These are phyloP conservation scores for Schizotus pectinicornis DNA, from an alignment of 2,888 invertebrate species.

Conservation along the genomic window DNA sequence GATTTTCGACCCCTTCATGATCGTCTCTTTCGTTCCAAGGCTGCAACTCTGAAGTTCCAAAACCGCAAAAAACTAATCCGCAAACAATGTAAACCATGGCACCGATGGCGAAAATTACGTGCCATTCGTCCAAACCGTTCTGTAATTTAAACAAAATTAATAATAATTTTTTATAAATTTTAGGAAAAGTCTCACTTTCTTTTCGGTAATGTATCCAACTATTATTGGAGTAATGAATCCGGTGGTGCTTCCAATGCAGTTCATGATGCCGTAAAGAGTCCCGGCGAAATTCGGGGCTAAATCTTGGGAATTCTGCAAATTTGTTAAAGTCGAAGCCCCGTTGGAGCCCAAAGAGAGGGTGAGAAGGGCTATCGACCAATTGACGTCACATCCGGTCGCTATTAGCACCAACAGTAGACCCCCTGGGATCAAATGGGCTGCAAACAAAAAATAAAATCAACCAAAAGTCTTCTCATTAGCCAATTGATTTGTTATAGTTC, in stretches of 20 bases:
- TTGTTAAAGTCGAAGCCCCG: slow-evolving; percentile 56
- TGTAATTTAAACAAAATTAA: slow-evolving; percentile 53
- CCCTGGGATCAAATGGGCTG: slow-evolving; percentile 61
- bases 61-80: slow-evolving; percentile 71
- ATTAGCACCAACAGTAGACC: slow-evolving; percentile 62
- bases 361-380: slow-evolving; percentile 68
- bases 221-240: slow-evolving; percentile 75
- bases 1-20: slow-evolving; percentile 35
- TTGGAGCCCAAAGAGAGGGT: slow-evolving; percentile 71
- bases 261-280: slow-evolving; percentile 75
- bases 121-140: slow-evolving; percentile 81
- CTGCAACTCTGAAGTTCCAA: slow-evolving; percentile 75
- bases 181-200: slow-evolving; percentile 45
- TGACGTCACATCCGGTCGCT: slow-evolving; percentile 67
- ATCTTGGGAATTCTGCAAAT: slow-evolving; percentile 66
- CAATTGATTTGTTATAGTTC: too few relatives aligned
- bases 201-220: slow-evolving; percentile 63
- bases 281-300: slow-evolving; percentile 77
- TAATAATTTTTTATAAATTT: neutral
- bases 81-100: slow-evolving; percentile 72
- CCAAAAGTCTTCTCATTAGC: too few relatives aligned
- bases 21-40: slow-evolving; percentile 67
- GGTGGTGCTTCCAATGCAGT: slow-evolving; percentile 72
- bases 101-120: slow-evolving; percentile 75
- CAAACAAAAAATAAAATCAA: too few relatives aligned